phyloP scores from a whole-genome alignment of 1,140 invertebrate species.

The Macrotrachela quadricornifera region DNA sequence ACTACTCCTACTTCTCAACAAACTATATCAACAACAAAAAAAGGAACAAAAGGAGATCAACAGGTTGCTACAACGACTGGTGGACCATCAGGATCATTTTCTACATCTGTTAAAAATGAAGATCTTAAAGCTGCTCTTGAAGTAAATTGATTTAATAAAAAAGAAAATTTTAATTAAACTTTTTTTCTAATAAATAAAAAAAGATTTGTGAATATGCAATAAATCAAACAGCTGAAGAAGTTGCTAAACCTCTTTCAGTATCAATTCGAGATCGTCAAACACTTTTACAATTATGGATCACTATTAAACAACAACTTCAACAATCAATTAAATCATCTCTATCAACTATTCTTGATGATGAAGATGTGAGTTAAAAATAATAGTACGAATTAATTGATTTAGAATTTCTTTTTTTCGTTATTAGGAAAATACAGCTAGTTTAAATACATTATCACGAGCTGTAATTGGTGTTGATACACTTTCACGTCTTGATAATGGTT shows the following conservation, averaged over 20 bases:
- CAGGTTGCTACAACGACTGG: background rate
- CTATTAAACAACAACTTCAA: conserved; percentile 26
- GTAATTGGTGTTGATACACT: too few species aligned
- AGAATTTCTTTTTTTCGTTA: too few species aligned
- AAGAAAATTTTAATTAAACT: background rate
- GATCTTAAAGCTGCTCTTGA: conserved; percentile 28
- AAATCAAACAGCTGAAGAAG: conserved; percentile 21
- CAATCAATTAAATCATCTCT: conserved; percentile 14
- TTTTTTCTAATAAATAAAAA: conserved; percentile 12
- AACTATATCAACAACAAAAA: background rate
- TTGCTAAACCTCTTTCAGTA: conserved; percentile 22
- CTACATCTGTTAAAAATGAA: conserved; percentile 15
- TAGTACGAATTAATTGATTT: too few species aligned
- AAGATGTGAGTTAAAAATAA: too few species aligned
- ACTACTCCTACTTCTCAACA: background rate
- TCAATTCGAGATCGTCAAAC: conserved; percentile 18
- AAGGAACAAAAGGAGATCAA: conserved; percentile 8
- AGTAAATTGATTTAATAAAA: conserved; percentile 10
- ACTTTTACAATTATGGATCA: conserved; percentile 25
- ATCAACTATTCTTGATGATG: too few species aligned
- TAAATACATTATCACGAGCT: too few species aligned
- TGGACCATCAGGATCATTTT: background rate
- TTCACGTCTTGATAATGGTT: too few species aligned
- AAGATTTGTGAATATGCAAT: conserved; percentile 27
- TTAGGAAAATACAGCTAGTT: too few species aligned